Evolutionary conservation across 1,140 invertebrate genomes (phyloP).

Genomic region (Sinella curviseta): DNA sequence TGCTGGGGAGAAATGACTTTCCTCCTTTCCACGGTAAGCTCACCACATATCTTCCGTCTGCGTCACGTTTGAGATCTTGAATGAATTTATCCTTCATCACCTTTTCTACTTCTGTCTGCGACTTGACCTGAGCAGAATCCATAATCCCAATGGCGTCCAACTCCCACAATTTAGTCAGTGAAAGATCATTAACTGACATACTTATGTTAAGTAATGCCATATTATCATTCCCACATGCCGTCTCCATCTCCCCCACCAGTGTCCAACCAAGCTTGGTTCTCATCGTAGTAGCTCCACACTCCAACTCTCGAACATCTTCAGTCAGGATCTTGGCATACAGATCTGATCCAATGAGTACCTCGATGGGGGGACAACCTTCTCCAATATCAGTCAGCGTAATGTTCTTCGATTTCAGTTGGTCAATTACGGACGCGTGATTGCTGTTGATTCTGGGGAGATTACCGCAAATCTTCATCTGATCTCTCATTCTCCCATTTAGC

Average conservation of each 20-base stretch:
- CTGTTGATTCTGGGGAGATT: neutral
- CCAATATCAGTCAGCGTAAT: neutral
- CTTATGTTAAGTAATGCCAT: neutral
- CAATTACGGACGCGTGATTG: neutral
- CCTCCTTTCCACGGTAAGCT: no score
- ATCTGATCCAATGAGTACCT: neutral
- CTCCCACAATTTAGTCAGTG: neutral
- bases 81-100: neutral
- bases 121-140: neutral
- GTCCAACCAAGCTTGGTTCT: neutral
- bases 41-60: conserved; percentile 18
- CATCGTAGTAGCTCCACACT: neutral
- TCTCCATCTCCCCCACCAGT: neutral
- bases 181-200: neutral
- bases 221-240: neutral
- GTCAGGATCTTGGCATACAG: neutral
- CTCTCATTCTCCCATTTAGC: neutral
- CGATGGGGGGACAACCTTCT: neutral
- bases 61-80: conserved; percentile 5
- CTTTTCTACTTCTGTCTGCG: neutral
- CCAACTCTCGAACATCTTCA: neutral
- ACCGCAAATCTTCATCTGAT: neutral
- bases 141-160: neutral
- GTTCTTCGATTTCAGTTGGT: neutral
- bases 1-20: no score